A percentile compares a stretch with the other conserved stretches of the same genome.
Conservation (phyloP, 2,888 invertebrate genomes). For the Deilephila elpenor region DNA sequence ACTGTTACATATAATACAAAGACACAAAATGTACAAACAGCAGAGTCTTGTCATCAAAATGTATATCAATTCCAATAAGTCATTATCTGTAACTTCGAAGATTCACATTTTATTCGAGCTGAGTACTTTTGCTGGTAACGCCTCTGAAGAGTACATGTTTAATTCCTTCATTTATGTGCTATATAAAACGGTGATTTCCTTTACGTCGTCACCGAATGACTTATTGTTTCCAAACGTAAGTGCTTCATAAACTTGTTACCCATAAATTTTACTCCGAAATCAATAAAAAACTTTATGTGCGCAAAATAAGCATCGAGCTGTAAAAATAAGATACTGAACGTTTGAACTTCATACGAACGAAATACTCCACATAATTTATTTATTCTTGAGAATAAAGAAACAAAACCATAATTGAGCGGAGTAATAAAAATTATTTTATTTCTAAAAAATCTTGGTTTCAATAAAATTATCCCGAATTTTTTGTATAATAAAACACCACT, state of each 20-base stretch:
- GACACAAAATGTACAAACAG: too few species aligned
- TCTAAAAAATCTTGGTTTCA: too few species aligned
- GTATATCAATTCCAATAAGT: background rate
- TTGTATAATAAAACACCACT: background rate
- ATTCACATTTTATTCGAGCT: constrained; percentile 2
- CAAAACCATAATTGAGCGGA: background rate
- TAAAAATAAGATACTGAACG: constrained; percentile 30
- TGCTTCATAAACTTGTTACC: constrained; percentile 51
- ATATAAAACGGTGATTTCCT: constrained; percentile 44
- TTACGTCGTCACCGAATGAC: constrained; percentile 48
- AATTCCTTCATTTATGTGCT: constrained; percentile 35
- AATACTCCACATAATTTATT: constrained; percentile 14
- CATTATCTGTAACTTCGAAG: background rate
- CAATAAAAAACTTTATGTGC: constrained; percentile 44
- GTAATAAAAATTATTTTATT: background rate
- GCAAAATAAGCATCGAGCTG: constrained; percentile 34
- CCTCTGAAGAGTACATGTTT: background rate
- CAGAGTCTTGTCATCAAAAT: background rate
- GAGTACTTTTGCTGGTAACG: background rate
- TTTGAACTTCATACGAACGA: constrained; percentile 4
- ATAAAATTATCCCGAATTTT: background rate
- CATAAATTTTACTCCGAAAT: constrained; percentile 51
- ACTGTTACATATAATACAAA: too few species aligned
- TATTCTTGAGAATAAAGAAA: background rate
- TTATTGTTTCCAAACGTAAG: constrained; percentile 54